Base-by-base conservation (phyloP, 2,888 invertebrate species). In the Aphrophora alni region DNA sequence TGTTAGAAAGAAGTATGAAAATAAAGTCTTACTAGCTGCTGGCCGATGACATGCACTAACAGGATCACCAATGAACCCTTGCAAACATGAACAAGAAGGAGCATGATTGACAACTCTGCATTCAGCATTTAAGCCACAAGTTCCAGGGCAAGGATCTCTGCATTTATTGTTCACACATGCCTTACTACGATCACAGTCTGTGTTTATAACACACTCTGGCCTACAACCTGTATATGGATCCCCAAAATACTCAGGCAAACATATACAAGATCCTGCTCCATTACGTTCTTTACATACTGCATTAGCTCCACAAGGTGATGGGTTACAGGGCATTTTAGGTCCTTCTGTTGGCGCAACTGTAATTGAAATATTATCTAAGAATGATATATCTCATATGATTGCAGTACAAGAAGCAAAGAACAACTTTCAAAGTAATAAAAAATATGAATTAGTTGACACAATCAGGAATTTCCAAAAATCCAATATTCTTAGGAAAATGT, bases 141-240 rank as follows among this genome's bases (percentile, higher is more conserved):
- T n/a, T n/a, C n/a, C n/a, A n/a, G n/a, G n/a, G n/a, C n/a, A n/a
- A n/a, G n/a, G n/a, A n/a, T n/a, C 93, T 86, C 91, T 91, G 87
- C 97, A 97, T 90, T 95, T 95, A 88, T 95, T 95, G 87, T 95
- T 95, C 76, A 93, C 90, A 87, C 97, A 97, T 28, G 96, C 93
- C 88, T 92, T 93, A 84, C 92, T 91, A 86, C 91, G 91, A 7
- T 93, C 90, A 88, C 97, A 97, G 86, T 97, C 96, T 10, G 94
- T 93, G 88, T 96, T 96, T 85, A 94, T 91, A n/a, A 95, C 93
- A 88, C 97, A 97, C 90, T 97, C 96, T 28, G 96, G 96, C 87
- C 95, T 91, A 88, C 97, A 97, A 86, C 95, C 94, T 70, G 93
- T 90, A 86, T 96, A 95, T 95, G n/a, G n/a, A n/a, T n/a, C n/a